A percentile compares a stretch with the other conserved stretches of the same genome.
Evolutionary conservation across 2,888 invertebrate genomes (phyloP).

Genomic region (Pristionchus japonicus): DNA sequence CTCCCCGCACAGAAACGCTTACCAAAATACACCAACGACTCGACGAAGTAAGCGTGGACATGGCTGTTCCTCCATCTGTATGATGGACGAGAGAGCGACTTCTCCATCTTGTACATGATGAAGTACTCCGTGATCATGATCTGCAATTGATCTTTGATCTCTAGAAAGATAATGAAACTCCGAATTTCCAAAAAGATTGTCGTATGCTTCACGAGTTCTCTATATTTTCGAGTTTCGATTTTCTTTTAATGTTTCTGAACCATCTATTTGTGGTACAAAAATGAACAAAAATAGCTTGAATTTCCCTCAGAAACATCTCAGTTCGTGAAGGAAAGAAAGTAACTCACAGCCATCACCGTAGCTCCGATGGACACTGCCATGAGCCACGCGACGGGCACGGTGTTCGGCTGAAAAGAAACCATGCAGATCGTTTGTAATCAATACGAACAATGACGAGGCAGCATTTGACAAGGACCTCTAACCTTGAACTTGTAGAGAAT

Average conservation of each 20-base stretch:
- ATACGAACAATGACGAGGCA: not conserved
- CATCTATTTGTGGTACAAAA: too few species aligned
- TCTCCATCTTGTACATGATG: conserved; percentile 54
- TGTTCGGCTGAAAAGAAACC: not conserved
- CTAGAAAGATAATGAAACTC: not conserved
- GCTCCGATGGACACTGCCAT: not conserved
- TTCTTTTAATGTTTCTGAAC: too few species aligned
- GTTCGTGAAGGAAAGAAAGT: not conserved
- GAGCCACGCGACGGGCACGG: conserved; percentile 9
- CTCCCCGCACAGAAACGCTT: too few species aligned
- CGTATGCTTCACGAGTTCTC: too few species aligned
- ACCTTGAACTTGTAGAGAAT: conserved; percentile 55
- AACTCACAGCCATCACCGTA: not conserved
- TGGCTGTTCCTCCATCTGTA: conserved; percentile 59
- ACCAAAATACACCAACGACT: conserved; percentile 59
- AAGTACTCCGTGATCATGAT: conserved; percentile 55
- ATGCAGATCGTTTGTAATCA: not conserved
- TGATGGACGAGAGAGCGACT: conserved; percentile 50
- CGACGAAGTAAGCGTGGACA: conserved; percentile 58
- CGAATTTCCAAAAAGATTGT: not conserved
- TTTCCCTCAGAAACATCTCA: too few species aligned
- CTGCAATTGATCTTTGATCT: not conserved
- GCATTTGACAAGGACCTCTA: too few species aligned
- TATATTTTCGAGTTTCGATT: too few species aligned
- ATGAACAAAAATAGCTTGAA: too few species aligned